Evolutionary conservation across 1,140 invertebrate genomes (phyloP), one percentile per base, ranked within the genome.

Genomic region (Sitodiplosis mosellana): DNA sequence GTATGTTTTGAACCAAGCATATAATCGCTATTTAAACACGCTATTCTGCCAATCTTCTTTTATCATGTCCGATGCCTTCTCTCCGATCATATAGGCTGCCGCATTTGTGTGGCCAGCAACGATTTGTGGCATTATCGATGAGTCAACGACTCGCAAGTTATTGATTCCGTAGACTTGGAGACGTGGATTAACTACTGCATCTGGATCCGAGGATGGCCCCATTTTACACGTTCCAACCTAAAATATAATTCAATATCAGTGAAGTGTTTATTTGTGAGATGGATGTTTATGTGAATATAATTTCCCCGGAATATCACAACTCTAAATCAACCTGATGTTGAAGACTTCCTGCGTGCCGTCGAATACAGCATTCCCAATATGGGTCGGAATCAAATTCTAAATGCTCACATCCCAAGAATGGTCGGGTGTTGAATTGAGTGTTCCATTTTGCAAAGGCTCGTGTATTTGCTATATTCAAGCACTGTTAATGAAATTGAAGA

Each of bases 301-400:
- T n/a, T n/a, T n/a, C n/a, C n/a, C n/a, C n/a, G n/a, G n/a, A n/a
- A n/a, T n/a, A n/a, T n/a, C n/a, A n/a, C n/a, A n/a, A n/a, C n/a
- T n/a, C n/a, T 27, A 10, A 27, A 27, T 27, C 27, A n/a, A 71
- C 71, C 60, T 83, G 81, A 61, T 88, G 84, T 47, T 80, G 81
- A 36, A 84, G 60, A n/a, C 79, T 82, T 34, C 75, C 75, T 1
- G 75, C 74, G 17, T 78, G 70, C 36, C 78, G 73, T 46, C 75
- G 71, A 5, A 78, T 68, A 14, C 75, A 74, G 52, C 84, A 88
- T 47, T 71, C 69, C 80, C 83, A 86, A 57, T 88, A 89, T 8
- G 69, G 60, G 50, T 86, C 76, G 1, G 72, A 75, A 47, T 70
- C 69, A 49, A 81, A 79, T 10, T 49, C 22, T 1, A 70, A 53